Base-by-base conservation (phyloP, 2,888 invertebrate species). In the Erebia epiphron region DNA sequence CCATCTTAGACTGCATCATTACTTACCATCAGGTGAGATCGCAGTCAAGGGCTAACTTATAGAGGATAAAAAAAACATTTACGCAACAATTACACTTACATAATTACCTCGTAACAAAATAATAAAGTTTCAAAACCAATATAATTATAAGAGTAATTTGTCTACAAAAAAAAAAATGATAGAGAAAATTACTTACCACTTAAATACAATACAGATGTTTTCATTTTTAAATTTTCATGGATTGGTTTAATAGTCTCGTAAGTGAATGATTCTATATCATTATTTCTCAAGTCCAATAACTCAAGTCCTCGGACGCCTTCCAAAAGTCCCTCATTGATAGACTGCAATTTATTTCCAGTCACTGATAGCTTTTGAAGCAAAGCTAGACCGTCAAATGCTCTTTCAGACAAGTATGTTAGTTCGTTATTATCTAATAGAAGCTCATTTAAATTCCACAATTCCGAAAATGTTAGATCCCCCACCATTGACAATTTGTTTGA, bases 391-490 rank as follows among this genome's bases (percentile, higher is more conserved):
- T 96, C 95, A 80, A 98, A 95, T 21, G 97, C 97, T 75, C 96
- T 95, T 82, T 96, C 96, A 64, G 96, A 96, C 74, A 98, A 95
- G 84, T 95, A 95, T 90, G 95, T 95, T 83, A 96, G 94, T 82
- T 94, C 94, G 88, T 96, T 96, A 83, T 95, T 95, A 86, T 96
- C 96, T 79, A 97, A 88, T 70, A 95, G 94, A 77, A 97, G 91
- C 80, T 96, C 96, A 77, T 95, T 94, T 68, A 97, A 89, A 82
- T 95, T 95, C 92, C 96, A 96, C 86, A 97, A 92, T 86, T 97
- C 97, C 7, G 96, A 95, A 89, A 98, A 98, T 64, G 96, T 96
- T 75, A 96, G 95, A 80, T 97, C 97, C 26, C 96, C 96, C 76
- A 98, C 94, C 94, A 96, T 96, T 75, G 95, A 95, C 79, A 98